Evolutionary conservation across 2,888 invertebrate species (phyloP), one percentile per base, ranked within the genome.

Genomic region (Nematopogon swammerdamellus): DNA sequence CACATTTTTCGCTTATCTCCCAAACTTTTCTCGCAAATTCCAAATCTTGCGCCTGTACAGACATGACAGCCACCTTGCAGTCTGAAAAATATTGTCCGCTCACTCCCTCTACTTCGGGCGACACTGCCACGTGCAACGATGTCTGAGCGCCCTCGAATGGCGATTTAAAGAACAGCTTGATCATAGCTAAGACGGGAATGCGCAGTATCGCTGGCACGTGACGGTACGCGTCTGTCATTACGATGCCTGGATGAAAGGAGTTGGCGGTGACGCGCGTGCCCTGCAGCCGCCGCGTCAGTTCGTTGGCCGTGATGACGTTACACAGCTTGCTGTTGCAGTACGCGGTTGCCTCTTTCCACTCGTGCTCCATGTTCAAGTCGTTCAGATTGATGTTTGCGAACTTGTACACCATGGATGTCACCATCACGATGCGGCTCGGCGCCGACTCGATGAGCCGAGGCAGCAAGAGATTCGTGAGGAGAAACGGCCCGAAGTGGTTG

Each of bases 161-260:
- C 18, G 81, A 85, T 73, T 88, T 88, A 60, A 85, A 86, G 61
- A 85, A 80, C 2, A 81, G 70, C 58, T 83, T 86, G 8, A 84
- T 72, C 19, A 88, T 68, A 5, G 84, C 61, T 25, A 25, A 8
- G 25, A 25, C 25, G 5, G 25, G 25, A 4, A 25, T 4, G 59
- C 74, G 75, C 54, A 86, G 57, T 0, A 87, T 81, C 51, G 76
- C 74, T 1, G 86, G 85, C 1, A 87, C 81, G 57, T 84, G 84
- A 47, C 88, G 80, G 84, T 90, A 90, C 47, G 91, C 89, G 18
- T 88, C 89, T 0, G 87, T 87, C 63, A 85, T 85, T 45, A 91
- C 87, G 67, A 88, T 82, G 18, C 93, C 93, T 0, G 93, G 92
- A 70, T 92, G 92, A 47, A 92, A 69, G 57, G 87, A 89, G 63